These are phyloP conservation scores for Cantharis lateralis DNA, from an alignment of 2,888 invertebrate species.

Conservation along the genomic window DNA sequence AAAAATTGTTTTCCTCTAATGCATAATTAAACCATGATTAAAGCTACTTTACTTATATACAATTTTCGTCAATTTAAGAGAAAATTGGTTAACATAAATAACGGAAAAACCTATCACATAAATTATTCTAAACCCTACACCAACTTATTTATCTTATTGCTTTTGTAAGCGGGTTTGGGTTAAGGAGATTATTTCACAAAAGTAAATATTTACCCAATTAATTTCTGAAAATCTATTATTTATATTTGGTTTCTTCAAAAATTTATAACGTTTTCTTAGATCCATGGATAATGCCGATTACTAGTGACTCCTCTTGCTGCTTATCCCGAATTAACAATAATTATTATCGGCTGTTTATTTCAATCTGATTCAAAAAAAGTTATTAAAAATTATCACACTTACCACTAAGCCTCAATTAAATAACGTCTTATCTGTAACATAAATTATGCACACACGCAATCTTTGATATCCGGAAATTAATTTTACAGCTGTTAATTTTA, in stretches of 20 bases:
- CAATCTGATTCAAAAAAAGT: not conserved
- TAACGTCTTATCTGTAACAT: constrained; percentile 16
- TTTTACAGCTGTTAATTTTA: constrained; percentile 24
- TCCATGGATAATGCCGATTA: not conserved
- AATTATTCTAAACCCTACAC: not conserved
- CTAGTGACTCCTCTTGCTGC: no score
- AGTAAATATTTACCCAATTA: not conserved
- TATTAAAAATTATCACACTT: constrained; percentile 14
- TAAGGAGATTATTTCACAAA: not conserved
- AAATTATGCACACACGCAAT: constrained; percentile 26
- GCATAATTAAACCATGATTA: not conserved
- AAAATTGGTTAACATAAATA: not conserved
- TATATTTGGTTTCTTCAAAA: not conserved
- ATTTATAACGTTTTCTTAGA: not conserved
- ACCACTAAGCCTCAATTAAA: constrained; percentile 15
- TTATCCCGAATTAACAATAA: not conserved
- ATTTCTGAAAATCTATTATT: not conserved
- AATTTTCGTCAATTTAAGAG: not conserved
- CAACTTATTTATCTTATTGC: not conserved
- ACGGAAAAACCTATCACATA: not conserved
- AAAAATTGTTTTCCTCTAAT: not conserved
- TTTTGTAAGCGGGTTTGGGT: not conserved
- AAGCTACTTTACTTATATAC: not conserved
- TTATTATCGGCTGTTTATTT: not conserved
- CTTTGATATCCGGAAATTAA: constrained; percentile 24